A percentile compares a stretch with the other conserved stretches of the same genome.
Evolutionary conservation across 2,888 invertebrate species (phyloP).

Genomic region (Sepioteuthis lessoniana): DNA sequence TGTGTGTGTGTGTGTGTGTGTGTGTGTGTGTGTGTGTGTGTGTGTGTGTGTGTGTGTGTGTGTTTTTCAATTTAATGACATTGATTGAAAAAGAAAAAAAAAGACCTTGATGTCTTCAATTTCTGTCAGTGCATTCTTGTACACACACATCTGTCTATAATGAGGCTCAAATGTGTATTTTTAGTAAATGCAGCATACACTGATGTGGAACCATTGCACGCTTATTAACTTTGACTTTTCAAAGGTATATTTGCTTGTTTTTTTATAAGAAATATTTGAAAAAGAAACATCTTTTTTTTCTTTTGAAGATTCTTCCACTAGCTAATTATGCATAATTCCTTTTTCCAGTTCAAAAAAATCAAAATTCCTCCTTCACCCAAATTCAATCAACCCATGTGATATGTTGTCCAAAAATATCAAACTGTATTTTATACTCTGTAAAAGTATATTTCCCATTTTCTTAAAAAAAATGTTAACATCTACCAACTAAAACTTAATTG

Average conservation of each 20-base stretch:
- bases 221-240: neutral
- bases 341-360: neutral
- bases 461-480: no score
- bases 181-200: neutral
- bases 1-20: neutral
- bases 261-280: neutral
- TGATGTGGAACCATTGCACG: slow-evolving; percentile 1
- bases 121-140: neutral
- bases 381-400: neutral
- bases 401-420: neutral
- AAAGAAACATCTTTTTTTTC: neutral
- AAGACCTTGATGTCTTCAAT: neutral
- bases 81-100: neutral
- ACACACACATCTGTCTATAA: neutral
- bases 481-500: no score
- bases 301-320: neutral
- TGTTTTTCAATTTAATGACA: neutral
- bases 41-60: neutral
- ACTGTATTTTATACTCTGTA: no score
- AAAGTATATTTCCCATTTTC: no score
- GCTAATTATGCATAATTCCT: neutral
- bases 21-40: neutral
- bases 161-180: neutral
- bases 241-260: neutral
- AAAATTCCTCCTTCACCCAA: neutral